Base-by-base conservation (phyloP, 1,140 invertebrate species). In the Drosophila sturtevanti region DNA sequence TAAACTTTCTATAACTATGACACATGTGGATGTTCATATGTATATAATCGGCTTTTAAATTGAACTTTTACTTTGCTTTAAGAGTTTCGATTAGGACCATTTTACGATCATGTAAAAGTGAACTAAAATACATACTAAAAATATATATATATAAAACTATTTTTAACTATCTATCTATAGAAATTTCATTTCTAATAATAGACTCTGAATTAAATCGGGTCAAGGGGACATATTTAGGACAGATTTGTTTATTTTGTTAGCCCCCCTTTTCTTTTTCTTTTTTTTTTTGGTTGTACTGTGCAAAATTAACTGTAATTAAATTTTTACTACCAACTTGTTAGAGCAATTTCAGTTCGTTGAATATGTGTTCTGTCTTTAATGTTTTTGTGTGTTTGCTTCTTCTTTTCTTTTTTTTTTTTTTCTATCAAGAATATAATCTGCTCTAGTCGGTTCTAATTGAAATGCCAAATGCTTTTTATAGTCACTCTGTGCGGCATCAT, bases 381-480 rank as follows among this genome's bases (percentile, higher is more conserved):
- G n/a, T n/a, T n/a, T n/a, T n/a, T n/a, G n/a, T n/a, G n/a, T n/a
- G n/a, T n/a, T 10, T 34, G 4, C 1, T 34, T 34, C 3, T 11
- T 37, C 2, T 10, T 0, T 37, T 1, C 5, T 41, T 14, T 41
- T 41, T 14, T 16, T 48, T 48, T 48, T 48, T 44, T 65, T 68
- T 44, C 41, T 55, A 63, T 31, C 72, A 60, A 71, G 74, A 66
- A 52, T 68, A 69, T 63, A 69, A 79, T 60, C 62, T 78, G 68
- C 84, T 71, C 16, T 21, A 48, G 7, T 21, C 41, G 41, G 9
- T 68, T 71, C 21, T 76, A 82, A 89, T 89, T 89, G 79, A 89
- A 89, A 87, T 87, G 82, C 82, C 84, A 82, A 78, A 72, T 58
- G 82, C 63, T 76, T 80, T 89, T 87, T 85, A 85, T 72, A 70